phyloP scores from a whole-genome alignment of 2,888 invertebrate species.

The Hymenopus coronatus region DNA sequence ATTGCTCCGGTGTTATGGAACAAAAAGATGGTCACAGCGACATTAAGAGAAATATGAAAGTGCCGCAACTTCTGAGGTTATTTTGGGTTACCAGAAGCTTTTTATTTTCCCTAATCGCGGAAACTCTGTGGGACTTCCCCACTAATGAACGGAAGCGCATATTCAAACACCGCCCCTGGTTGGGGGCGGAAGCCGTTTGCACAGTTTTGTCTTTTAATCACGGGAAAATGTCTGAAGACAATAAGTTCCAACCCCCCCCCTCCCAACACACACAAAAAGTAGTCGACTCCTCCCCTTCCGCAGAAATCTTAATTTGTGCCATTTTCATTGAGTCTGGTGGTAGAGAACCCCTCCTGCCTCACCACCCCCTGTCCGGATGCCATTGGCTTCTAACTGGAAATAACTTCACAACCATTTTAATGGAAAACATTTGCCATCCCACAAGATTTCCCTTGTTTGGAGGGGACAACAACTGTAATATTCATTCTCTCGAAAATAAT shows the following conservation, averaged over 20 bases:
- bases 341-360: no score
- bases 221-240: neutral
- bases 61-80: neutral
- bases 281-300: neutral
- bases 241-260: neutral
- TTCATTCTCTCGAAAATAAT: neutral
- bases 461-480: neutral
- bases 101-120: neutral
- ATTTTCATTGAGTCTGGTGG: neutral
- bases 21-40: no score
- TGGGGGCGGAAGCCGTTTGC: neutral
- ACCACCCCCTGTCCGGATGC: neutral
- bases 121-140: neutral
- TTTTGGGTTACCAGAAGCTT: neutral
- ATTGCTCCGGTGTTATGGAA: no score
- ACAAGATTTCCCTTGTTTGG: neutral
- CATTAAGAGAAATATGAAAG: no score
- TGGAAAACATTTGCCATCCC: neutral
- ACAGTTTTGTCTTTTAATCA: neutral
- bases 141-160: neutral
- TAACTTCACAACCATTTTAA: neutral
- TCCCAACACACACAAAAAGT: neutral
- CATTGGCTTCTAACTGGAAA: neutral
- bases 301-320: neutral
- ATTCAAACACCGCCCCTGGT: neutral